Base-by-base conservation (phyloP, 1,140 invertebrate genomes). In the Drosophila murphyi region DNA sequence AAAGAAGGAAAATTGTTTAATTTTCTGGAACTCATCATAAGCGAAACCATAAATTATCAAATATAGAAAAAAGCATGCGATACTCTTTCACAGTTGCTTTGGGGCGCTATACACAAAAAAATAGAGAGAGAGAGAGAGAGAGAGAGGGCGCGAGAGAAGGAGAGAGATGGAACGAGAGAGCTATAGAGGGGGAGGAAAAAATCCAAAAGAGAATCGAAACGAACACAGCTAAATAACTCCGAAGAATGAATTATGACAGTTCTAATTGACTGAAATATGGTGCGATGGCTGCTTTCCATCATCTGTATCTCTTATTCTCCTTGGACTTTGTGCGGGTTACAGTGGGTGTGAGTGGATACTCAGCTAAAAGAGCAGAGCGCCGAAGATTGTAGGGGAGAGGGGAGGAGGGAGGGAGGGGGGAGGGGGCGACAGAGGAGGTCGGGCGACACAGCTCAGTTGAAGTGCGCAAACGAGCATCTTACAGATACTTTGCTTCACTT, bases 251-350 rank as follows among this genome's bases (percentile, higher is more conserved):
- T 91, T 91, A 91, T 91, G 90, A 91, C 90, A 88, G 90, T 86
- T 92, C 90, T 91, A 91, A 91, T 91, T 91, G 90, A 91, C 90
- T 91, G 90, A 91, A 91, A 90, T 91, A 90, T 91, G 90, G 91
- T 80, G 86, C 85, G 78, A 89, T 89, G 85, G 85, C 85, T 89
- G 85, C 86, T 89, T 89, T 89, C 85, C 85, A 85, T 89, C 85
- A 89, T 78, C 52, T 69, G 60, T 72, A 75, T 78, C 59, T 69
- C 29, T 61, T 51, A 56, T 60, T 75, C 20, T 20, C 20, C 20
- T 63, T 63, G 29, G 51, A 70, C 47, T 62, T 50, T 71, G 72
- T 75, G 68, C 72, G 73, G 69, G 68, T 60, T 64, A 31, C 43
- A 34, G 47, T 72, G 63, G 69, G 70, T 51, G 65, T 62, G 50